Conservation (phyloP, 2,113 vertebrate genomes). For the Mesocricetus auratus region DNA sequence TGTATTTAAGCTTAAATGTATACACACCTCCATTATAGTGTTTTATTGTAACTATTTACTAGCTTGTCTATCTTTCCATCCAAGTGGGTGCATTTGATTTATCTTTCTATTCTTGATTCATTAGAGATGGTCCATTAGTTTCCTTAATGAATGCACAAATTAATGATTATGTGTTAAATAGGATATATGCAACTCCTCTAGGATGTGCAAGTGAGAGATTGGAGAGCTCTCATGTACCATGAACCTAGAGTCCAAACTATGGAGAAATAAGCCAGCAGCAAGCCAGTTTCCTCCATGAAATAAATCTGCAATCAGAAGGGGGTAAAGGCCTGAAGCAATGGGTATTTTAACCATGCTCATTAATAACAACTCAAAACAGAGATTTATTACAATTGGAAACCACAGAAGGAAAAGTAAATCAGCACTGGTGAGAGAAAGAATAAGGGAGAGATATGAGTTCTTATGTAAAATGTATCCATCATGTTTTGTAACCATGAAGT, state of each 20-base stretch:
- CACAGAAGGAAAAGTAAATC: slow-evolving; percentile 58
- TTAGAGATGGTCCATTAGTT: slow-evolving; percentile 47
- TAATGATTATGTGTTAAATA: slow-evolving; percentile 33
- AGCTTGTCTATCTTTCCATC: background rate
- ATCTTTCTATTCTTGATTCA: background rate
- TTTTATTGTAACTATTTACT: slow-evolving; percentile 43
- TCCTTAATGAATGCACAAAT: slow-evolving; percentile 50
- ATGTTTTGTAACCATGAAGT: slow-evolving; percentile 63
- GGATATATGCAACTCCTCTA: background rate
- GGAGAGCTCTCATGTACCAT: background rate
- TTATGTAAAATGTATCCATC: slow-evolving; percentile 68
- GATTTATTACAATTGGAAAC: slow-evolving; percentile 66
- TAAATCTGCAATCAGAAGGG: slow-evolving; percentile 62
- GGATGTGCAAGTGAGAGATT: background rate
- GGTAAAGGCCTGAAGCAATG: slow-evolving; percentile 22
- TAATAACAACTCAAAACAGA: slow-evolving; percentile 66
- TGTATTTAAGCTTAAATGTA: slow-evolving; percentile 1
- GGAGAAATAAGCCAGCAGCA: background rate
- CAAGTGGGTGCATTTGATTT: background rate
- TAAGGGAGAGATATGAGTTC: slow-evolving; percentile 51
- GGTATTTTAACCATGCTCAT: slow-evolving; percentile 68
- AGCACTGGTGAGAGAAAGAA: slow-evolving; percentile 54
- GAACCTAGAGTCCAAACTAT: background rate
- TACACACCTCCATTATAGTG: background rate
- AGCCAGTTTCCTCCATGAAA: slow-evolving; percentile 12